Evolutionary conservation across 2,888 invertebrate species (phyloP).

Genomic region (Rhaphigaster nebulosa): DNA sequence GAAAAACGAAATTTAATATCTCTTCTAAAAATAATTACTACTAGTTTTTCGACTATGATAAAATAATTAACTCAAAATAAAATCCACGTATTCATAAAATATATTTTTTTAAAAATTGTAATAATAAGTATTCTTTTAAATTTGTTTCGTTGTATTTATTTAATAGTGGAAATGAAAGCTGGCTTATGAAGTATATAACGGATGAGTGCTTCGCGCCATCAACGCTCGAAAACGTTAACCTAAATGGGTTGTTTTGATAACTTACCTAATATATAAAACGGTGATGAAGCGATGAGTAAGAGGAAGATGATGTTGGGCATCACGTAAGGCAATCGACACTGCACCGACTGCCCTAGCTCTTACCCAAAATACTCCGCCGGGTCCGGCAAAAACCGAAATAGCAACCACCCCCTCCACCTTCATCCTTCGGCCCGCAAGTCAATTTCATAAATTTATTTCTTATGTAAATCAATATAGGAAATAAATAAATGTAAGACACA

Average conservation of each 20-base stretch:
- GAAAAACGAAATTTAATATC: slow-evolving; percentile 46
- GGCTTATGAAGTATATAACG: background rate
- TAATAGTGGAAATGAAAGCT: background rate
- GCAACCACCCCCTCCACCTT: slow-evolving; percentile 44
- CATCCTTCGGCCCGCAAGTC: background rate
- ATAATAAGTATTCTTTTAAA: background rate
- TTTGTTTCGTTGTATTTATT: background rate
- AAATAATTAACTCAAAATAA: background rate
- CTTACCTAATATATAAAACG: slow-evolving; percentile 55
- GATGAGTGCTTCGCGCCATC: background rate
- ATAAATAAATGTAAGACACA: too few relatives aligned
- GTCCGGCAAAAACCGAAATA: slow-evolving; percentile 51
- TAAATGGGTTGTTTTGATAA: background rate
- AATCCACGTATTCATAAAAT: background rate
- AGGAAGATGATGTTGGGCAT: slow-evolving; percentile 63
- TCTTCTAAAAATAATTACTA: slow-evolving; percentile 39
- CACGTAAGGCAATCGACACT: slow-evolving; percentile 61
- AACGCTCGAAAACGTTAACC: background rate
- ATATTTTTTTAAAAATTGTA: background rate
- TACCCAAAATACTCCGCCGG: slow-evolving; percentile 52
- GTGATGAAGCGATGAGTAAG: slow-evolving; percentile 63
- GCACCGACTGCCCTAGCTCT: slow-evolving; percentile 57
- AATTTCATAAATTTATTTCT: slow-evolving; percentile 32
- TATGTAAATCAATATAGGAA: background rate
- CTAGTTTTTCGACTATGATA: background rate